Evolutionary conservation across 1,140 invertebrate species (phyloP), one percentile per base, ranked within the genome.

Genomic region (Drosophila melanica): DNA sequence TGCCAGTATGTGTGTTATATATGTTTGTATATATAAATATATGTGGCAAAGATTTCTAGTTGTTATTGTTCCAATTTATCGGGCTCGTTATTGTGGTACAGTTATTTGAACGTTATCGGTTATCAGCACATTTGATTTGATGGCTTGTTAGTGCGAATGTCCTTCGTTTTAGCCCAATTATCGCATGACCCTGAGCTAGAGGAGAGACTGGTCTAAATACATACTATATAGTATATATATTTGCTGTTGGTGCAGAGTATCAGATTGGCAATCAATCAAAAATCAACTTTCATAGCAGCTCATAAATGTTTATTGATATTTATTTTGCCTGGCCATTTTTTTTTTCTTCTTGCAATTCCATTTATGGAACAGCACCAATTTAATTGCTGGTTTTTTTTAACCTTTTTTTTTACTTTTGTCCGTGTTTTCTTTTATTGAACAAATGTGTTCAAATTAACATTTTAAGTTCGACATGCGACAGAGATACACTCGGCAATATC

Each of bases 291-390:
- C 54, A 67, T 67, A 33, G 41, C 18, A 23, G 50, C 16, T 11
- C 44, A 66, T 72, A 74, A 74, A 74, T 68, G 39, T 72, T 74
- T 68, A 74, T 69, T 74, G 71, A 55, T 73, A n/a, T 53, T 23
- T n/a, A n/a, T 67, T 68, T 20, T 12, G 10, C 14, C 44, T 55
- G 51, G 54, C 53, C 45, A 67, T 53, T 50, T 71, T 45, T 33
- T 6, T 27, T 5, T 27, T 27, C 0, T 51, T 44, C 41, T 35
- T 42, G 60, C 44, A 33, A 48, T 55, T 54, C 45, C 65, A 60
- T 42, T 60, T 68, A 44, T 50, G 48, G 48, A 51, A 33, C 54
- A 42, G 4, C n/a, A 11, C 27, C 35, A 45, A 71, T 23, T 71
- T 71, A 66, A 66, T 71, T 71, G 68, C 44, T 44, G 5, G 7